Percentiles rank a stretch among this genome's conserved stretches.
Evolutionary conservation across 92 coral and sea anemone species (phyloP).

Genomic region (Desmophyllum pertusum): DNA sequence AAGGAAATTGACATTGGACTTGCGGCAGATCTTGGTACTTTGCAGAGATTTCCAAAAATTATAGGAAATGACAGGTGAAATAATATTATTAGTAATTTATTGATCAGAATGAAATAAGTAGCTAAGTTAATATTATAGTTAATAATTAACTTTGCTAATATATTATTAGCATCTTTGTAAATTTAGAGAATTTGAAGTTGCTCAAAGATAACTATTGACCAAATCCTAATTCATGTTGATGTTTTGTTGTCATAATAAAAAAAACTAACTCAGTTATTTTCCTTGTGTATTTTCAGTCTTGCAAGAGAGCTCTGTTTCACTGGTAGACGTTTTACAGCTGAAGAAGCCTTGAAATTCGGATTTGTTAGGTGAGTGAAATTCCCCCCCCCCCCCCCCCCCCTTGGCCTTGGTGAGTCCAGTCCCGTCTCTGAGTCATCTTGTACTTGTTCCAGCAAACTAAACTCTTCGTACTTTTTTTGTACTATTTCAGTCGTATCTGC

Average conservation of each 20-base stretch:
- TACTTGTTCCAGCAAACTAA: background rate
- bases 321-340: conserved; percentile 82
- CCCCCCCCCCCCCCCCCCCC: background rate
- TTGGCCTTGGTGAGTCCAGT: too few species aligned
- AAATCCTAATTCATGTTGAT: background rate
- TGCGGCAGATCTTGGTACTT: conserved; percentile 98
- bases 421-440: background rate
- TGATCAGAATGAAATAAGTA: too few species aligned
- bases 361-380: conserved; percentile 92
- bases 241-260: background rate
- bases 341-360: conserved; percentile 95
- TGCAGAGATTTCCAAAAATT: conserved; percentile 92
- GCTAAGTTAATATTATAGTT: too few species aligned
- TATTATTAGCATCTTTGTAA: too few species aligned
- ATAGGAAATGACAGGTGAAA: conserved; percentile 94
- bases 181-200: background rate
- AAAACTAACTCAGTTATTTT: background rate
- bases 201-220: too few species aligned
- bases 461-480: background rate
- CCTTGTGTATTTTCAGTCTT: conserved; percentile 55
- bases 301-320: conserved; percentile 93
- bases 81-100: too few species aligned
- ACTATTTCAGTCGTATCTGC: conserved; percentile 69
- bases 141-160: too few species aligned
- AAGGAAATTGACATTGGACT: conserved; percentile 96